Base-by-base conservation (phyloP, 2,888 invertebrate species). In the Smittia sp. region DNA sequence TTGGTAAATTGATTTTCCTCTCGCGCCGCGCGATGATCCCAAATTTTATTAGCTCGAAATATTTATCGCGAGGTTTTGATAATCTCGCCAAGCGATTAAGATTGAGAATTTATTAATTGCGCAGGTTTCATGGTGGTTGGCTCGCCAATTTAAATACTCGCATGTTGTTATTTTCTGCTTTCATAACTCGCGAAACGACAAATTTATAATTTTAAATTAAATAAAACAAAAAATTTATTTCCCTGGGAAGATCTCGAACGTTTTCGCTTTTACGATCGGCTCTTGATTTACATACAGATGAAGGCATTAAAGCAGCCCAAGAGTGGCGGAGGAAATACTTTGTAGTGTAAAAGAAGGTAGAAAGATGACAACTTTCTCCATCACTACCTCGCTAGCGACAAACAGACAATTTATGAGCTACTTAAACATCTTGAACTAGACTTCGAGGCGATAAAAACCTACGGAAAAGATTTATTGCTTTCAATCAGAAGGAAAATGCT, bases 361-460 rank as follows among this genome's bases (percentile, higher is more conserved):
- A 63, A 63, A 24, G 13, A n/a, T 63, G 63, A 63, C 63, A 63
- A 63, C 63, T 63, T 63, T 63, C 62, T 6, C 62, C 20, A 18
- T 62, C 63, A 63, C 24, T 27, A 58, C 52, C 3, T 18, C 18
- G 58, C 58, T 58, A n/a, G 9, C 63, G 27, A 58, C 58, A 22
- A 58, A 18, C 22, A 63, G 63, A 27, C 63, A 63, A 63, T 63
- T 63, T 63, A 63, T 63, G 63, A 63, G 27, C 63, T 63, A 63
- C 63, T 63, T 63, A 27, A 63, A 63, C 63, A 63, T 63, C 63
- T 63, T 63, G 63, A 63, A 63, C 27, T 24, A 63, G 27, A 63
- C 63, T 25, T 3, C 7, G 63, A 25, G 25, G 20, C 27, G 27
- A 25, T 63, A 63, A 63, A 27, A 63, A 63, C 27, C 13, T 63